Conservation (phyloP, 2,888 invertebrate genomes). For the Rhingia campestris region DNA sequence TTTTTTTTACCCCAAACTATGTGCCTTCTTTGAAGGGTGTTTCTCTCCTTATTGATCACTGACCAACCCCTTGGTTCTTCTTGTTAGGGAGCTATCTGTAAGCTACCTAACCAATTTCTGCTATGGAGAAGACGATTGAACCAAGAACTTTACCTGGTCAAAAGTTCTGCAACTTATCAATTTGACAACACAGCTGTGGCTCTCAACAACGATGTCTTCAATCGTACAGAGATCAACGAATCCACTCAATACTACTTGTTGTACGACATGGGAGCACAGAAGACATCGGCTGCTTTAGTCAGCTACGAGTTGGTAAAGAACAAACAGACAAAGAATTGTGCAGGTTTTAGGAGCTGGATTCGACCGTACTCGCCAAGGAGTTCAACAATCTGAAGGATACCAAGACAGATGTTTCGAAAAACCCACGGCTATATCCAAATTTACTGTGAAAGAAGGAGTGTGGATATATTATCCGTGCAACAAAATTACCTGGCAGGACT, state of each 20-base stretch:
- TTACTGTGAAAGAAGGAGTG: too few relatives aligned
- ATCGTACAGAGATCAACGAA: conserved; percentile 96
- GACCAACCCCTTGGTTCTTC: too few relatives aligned
- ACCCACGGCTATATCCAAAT: conserved; percentile 96
- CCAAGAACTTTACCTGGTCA: too few relatives aligned
- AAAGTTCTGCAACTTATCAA: conserved; percentile 97
- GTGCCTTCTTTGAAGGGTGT: too few relatives aligned
- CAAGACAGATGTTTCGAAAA: conserved; percentile 90
- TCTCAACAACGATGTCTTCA: conserved; percentile 97
- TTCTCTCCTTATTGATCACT: too few relatives aligned
- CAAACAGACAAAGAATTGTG: conserved; percentile 93
- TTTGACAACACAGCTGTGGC: conserved; percentile 98
- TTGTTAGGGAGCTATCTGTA: too few relatives aligned
- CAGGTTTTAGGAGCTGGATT: conserved; percentile 96
- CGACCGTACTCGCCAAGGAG: conserved; percentile 94
- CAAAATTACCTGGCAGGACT: too few relatives aligned
- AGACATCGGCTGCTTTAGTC: conserved; percentile 95
- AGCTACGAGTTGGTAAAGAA: conserved; percentile 96
- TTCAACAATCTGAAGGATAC: conserved; percentile 95
- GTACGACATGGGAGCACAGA: conserved; percentile 98
- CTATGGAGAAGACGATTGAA: too few relatives aligned
- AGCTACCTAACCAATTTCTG: too few relatives aligned
- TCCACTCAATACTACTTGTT: conserved; percentile 95
- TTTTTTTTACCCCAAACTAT: too few relatives aligned
- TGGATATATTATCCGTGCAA: too few relatives aligned